Percentiles rank a stretch among this genome's conserved stretches.
phyloP scores from a whole-genome alignment of 2,113 vertebrate genomes.

The Halcyon malimbica region DNA sequence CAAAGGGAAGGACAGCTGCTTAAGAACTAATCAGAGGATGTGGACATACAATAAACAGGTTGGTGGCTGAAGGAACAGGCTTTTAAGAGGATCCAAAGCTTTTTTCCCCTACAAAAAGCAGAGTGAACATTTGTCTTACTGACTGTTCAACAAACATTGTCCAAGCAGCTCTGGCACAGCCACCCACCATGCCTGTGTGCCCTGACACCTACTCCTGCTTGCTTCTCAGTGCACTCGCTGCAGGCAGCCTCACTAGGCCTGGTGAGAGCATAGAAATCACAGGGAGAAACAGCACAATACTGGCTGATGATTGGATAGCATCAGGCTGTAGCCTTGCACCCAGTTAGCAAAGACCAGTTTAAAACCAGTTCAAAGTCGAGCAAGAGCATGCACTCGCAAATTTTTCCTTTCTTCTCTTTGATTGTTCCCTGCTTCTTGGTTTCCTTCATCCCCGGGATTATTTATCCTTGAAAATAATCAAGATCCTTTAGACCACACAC shows the following conservation, averaged over 20 bases:
- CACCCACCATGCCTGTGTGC: background rate
- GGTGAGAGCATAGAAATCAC: background rate
- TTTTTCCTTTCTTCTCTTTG: background rate
- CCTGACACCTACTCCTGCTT: background rate
- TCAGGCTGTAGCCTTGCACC: background rate
- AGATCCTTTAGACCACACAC: background rate
- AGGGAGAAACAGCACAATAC: background rate
- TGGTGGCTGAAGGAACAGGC: background rate
- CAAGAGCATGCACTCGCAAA: background rate
- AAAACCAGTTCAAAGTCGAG: background rate
- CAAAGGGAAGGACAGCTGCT: background rate
- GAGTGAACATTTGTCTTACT: background rate
- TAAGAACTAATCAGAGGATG: background rate
- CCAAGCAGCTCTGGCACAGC: background rate
- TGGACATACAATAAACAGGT: background rate
- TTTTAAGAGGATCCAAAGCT: background rate
- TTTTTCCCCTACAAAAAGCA: background rate
- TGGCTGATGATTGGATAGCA: background rate
- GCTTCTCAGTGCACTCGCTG: fast-evolving
- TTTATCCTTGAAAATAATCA: background rate
- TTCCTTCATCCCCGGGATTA: background rate
- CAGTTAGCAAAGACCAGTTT: background rate
- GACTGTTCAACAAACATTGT: background rate
- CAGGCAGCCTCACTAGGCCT: background rate
- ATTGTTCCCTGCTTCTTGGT: background rate